Evolutionary conservation across 2,113 vertebrate species (phyloP), one percentile per base, ranked within the genome.

Genomic region (Ceyx cyanopectus): DNA sequence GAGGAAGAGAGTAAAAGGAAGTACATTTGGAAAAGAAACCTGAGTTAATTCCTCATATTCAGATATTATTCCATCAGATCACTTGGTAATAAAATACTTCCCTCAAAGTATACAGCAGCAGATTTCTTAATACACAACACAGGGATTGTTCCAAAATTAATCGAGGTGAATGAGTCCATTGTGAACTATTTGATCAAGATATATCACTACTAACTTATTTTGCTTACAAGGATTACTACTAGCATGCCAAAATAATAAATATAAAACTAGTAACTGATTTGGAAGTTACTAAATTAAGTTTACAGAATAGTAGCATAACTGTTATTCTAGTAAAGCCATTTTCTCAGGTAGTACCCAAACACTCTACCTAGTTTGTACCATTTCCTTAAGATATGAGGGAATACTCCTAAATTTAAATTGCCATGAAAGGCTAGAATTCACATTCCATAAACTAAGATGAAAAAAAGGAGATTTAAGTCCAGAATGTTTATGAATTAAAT

Each of bases 171-270:
- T 51, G 63, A 76, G 67, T 61, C 81, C 62, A 68, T 12, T 54
- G 46, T 80, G 79, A 80, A 81, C 87, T 89, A 91, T 68, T 77
- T 78, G 65, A 87, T 91, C 90, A 92, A 89, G 86, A 74, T 88
- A 86, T 82, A 73, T 86, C 16, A 63, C 40, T 82, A 63, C 46
- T 70, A 77, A 34, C 37, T 93, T 50, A 46, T 62, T 84, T 60
- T 87, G 56, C 76, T 94, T 85, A 56, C 60, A 57, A 65, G 34
- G 40, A 63, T 80, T 89, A 77, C n/a, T 51, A 75, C 68, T 68
- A 61, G 57, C 66, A 37, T 45, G 43, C 51, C 41, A 60, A 92
- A 85, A 32, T 22, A 81, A 12, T 68, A 60, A 61, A 40, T 51
- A 81, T 50, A 74, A 82, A 76, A 85, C 62, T 51, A 85, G 46